Evolutionary conservation across 1,140 invertebrate genomes (phyloP).

Genomic region (Ceratina japonica): DNA sequence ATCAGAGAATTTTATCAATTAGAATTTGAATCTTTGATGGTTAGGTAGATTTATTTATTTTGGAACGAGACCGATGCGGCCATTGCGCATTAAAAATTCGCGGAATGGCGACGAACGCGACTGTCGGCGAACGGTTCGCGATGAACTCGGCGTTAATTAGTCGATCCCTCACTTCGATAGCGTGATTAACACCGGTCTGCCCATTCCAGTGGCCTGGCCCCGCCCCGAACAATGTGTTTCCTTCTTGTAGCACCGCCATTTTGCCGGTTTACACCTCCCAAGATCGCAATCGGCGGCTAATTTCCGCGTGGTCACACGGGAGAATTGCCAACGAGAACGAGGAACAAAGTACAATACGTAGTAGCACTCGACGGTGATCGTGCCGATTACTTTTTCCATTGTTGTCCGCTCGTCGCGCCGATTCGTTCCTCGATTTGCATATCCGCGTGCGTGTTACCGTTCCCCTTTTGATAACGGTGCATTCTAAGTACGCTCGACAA

Average conservation of each 20-base stretch:
- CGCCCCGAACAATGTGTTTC: slow-evolving; percentile 48
- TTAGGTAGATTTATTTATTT: no score
- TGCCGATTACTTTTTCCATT: slow-evolving; percentile 29
- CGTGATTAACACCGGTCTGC: slow-evolving; percentile 54
- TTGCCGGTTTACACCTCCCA: slow-evolving; percentile 58
- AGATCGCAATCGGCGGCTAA: slow-evolving; percentile 58
- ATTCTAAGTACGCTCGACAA: background rate
- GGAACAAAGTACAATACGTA: slow-evolving; percentile 4
- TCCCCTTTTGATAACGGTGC: no score
- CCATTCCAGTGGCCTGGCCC: slow-evolving; percentile 38
- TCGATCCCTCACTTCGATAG: slow-evolving; percentile 53
- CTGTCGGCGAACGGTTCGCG: slow-evolving; percentile 18
- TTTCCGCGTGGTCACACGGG: slow-evolving; percentile 47
- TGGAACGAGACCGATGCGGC: background rate
- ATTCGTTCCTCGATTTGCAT: background rate
- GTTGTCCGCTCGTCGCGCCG: background rate
- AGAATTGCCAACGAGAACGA: slow-evolving; percentile 31
- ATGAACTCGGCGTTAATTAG: slow-evolving; percentile 63
- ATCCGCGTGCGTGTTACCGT: background rate
- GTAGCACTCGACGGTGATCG: background rate
- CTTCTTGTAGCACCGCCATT: slow-evolving; percentile 52
- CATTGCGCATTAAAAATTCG: background rate
- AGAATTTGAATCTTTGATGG: no score
- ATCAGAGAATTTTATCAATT: no score
- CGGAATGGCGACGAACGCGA: slow-evolving; percentile 4